Percentiles rank a stretch among this genome's conserved stretches.
phyloP scores from a whole-genome alignment of 2,113 vertebrate species.

The Microtus ochrogaster region DNA sequence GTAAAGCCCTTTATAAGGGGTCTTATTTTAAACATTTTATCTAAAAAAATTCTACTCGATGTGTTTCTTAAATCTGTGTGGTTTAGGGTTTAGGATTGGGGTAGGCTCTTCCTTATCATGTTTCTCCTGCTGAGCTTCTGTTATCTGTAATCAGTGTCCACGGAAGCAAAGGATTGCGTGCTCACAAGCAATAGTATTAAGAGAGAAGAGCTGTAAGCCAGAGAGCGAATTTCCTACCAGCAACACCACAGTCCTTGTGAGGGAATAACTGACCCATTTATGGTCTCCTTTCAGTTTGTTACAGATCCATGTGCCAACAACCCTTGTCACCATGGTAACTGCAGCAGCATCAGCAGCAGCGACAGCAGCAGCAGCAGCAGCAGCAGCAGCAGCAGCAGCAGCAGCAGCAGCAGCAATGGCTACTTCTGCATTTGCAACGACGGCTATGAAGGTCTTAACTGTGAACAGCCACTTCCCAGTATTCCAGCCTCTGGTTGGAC shows the following conservation, averaged over 20 bases:
- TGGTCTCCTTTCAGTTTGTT: slow-evolving; percentile 90
- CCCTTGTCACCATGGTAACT: slow-evolving; percentile 99
- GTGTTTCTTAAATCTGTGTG: neutral
- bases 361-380: slow-evolving; percentile 86
- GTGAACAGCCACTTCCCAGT: slow-evolving; percentile 86
- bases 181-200: neutral
- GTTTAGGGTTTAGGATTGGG: neutral
- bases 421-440: slow-evolving; percentile 92
- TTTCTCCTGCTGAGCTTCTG: neutral
- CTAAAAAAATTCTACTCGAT: neutral
- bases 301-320: slow-evolving; percentile 94
- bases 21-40: neutral
- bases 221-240: neutral
- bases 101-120: neutral
- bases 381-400: slow-evolving; percentile 70
- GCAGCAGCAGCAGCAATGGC: slow-evolving; percentile 80
- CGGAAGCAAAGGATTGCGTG: accelerated
- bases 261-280: slow-evolving; percentile 80
- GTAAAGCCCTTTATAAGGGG: neutral
- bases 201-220: neutral
- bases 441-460: slow-evolving; percentile 92
- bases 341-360: slow-evolving; percentile 86
- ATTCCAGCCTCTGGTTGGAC: slow-evolving; percentile 80
- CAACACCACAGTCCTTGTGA: neutral
- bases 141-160: neutral